phyloP scores from a whole-genome alignment of 2,888 invertebrate species.

The Drosophila robusta region DNA sequence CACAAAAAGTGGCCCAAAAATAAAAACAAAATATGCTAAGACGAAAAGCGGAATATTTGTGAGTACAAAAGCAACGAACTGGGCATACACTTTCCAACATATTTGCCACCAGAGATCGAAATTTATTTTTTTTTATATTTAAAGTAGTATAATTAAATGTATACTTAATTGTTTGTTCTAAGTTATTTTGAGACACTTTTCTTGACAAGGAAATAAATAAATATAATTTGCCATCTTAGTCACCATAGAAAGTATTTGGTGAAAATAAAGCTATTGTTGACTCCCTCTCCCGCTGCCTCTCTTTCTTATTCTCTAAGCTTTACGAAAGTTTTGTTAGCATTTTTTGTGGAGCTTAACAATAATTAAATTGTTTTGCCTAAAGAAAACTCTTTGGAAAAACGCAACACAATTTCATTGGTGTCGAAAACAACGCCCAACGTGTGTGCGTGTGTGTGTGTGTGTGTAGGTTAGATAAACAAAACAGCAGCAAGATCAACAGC shows the following conservation, averaged over 20 bases:
- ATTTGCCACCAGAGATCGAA: not conserved
- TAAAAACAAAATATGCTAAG: slow-evolving; percentile 32
- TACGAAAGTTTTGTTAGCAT: not conserved
- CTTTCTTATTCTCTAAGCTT: not conserved
- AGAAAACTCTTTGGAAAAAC: slow-evolving; percentile 19
- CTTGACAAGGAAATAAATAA: no score
- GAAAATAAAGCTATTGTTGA: no score
- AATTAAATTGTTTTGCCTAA: slow-evolving; percentile 26
- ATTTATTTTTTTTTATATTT: no score
- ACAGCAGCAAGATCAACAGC: slow-evolving; percentile 40
- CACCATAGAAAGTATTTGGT: no score
- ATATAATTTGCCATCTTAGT: no score
- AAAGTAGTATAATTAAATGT: no score
- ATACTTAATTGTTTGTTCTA: no score
- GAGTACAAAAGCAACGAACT: slow-evolving; percentile 20
- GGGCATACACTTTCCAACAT: slow-evolving; percentile 14
- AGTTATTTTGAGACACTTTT: no score
- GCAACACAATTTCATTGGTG: slow-evolving; percentile 44
- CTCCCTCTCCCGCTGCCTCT: not conserved
- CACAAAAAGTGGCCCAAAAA: slow-evolving; percentile 42
- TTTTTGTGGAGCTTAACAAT: slow-evolving; percentile 23
- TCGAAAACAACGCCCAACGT: slow-evolving; percentile 27
- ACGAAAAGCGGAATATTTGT: not conserved
- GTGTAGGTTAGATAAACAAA: slow-evolving; percentile 65
- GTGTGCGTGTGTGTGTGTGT: slow-evolving; percentile 24